phyloP scores from a whole-genome alignment of 2,888 invertebrate genomes.

The Dasysyrphus albostriatus region DNA sequence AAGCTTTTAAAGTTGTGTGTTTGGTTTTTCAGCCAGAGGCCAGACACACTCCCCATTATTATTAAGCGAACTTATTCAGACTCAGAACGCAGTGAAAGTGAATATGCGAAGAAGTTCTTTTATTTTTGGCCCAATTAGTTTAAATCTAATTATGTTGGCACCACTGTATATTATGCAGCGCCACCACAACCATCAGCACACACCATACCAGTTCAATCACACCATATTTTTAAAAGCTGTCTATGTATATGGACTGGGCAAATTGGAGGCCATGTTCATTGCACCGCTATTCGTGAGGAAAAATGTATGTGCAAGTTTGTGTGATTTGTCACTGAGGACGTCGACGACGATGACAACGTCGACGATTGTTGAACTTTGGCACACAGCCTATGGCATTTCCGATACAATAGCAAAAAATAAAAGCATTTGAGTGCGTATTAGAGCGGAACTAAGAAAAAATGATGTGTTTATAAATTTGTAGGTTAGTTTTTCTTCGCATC shows the following conservation, averaged over 20 bases:
- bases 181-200: not conserved
- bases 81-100: slow-evolving; percentile 36
- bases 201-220: slow-evolving; percentile 50
- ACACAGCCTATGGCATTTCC: slow-evolving; percentile 40
- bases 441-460: slow-evolving; percentile 61
- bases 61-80: not conserved
- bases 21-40: not conserved
- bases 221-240: slow-evolving; percentile 44
- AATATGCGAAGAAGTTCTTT: slow-evolving; percentile 42
- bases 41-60: slow-evolving; percentile 3
- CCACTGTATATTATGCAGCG: slow-evolving; percentile 34
- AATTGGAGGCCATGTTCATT: slow-evolving; percentile 75
- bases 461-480: slow-evolving; percentile 41
- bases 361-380: slow-evolving; percentile 59
- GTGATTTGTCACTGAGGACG: slow-evolving; percentile 29
- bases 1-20: not conserved
- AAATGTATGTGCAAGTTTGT: slow-evolving; percentile 27
- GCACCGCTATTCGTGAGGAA: slow-evolving; percentile 25
- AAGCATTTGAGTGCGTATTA: slow-evolving; percentile 42
- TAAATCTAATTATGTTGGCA: slow-evolving; percentile 71
- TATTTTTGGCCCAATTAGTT: slow-evolving; percentile 65
- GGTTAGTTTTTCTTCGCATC: slow-evolving; percentile 47
- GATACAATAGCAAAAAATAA: not conserved
- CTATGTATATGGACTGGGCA: slow-evolving; percentile 11
- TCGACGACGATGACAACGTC: not conserved